Base-by-base conservation (phyloP, 2,888 invertebrate genomes). In the Leuctra nigra region DNA sequence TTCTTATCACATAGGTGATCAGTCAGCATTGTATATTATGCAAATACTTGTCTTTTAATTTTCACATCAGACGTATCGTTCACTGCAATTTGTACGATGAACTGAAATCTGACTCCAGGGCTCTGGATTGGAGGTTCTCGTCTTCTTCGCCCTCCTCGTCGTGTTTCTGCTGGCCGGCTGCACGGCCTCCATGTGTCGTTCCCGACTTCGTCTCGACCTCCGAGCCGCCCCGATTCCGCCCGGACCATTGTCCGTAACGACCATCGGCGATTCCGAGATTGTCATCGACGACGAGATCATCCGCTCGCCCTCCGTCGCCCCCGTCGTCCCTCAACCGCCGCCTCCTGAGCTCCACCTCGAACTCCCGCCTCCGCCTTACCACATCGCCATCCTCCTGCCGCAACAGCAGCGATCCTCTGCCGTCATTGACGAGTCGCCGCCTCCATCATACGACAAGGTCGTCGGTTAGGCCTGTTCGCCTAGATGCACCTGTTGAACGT, bases 331-430 rank as follows among this genome's bases (percentile, higher is more conserved):
- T n/a, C 55, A 61, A 18, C 57, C 59, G 25, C 36, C 60, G 23
- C 62, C 59, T 53, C 54, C 65, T 16, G 62, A 70, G 55, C n/a
- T n/a, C n/a, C 65, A 70, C 50, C 73, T 56, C n/a, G 60, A 77
- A 64, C 77, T 81, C 46, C 81, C 79, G 4, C 84, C 88, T 18
- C 89, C 89, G n/a, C 88, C 89, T 9, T 89, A 89, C 76, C 87
- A 88, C 74, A 86, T 88, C 73, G 88, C 89, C 38, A 85, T 89
- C 66, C 74, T 87, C 63, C 79, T 87, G 67, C 86, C 87, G 55
- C 79, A 79, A 53, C 64, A 64, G 35, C 68, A 65, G 9, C 67
- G 68, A 23, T 16, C 50, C 24, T 9, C 47, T 24, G 29, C 29
- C 33, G 20, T 33, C 35, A 50, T 9, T 41, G 73, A 77, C 61